These are phyloP conservation scores for Acheta domesticus DNA, from an alignment of 2,888 invertebrate genomes.

Conservation along the genomic window DNA sequence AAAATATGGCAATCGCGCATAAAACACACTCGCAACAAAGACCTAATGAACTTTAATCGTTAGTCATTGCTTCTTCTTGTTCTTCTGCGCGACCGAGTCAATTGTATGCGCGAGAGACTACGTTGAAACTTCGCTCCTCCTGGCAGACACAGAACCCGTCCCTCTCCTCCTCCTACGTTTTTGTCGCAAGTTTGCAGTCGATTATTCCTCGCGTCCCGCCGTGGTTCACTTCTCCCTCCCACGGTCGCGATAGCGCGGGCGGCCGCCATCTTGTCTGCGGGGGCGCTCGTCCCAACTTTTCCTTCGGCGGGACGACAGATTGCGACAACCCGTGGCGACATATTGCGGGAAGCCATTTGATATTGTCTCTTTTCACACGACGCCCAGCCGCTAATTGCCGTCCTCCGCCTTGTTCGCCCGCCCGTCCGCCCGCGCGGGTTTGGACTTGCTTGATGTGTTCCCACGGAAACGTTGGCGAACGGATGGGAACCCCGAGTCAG, in stretches of 20 bases:
- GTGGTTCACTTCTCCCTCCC: neutral
- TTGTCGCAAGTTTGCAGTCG: constrained; percentile 1
- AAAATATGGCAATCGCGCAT: constrained; percentile 3
- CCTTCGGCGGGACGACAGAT: neutral
- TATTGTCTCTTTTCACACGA: constrained; percentile 1
- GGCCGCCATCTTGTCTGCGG: neutral
- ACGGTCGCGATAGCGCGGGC: neutral
- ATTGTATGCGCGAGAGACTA: neutral
- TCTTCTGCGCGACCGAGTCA: neutral
- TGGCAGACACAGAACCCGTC: neutral
- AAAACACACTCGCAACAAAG: constrained; percentile 25
- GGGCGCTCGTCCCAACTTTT: neutral
- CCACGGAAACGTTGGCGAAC: too few relatives aligned
- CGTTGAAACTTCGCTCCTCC: neutral
- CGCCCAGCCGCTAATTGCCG: neutral
- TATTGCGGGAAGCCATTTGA: constrained; percentile 18
- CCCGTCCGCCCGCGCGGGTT: too few relatives aligned
- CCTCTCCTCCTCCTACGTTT: neutral
- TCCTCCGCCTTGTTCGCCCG: too few relatives aligned
- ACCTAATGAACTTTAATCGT: constrained; percentile 31
- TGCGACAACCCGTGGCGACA: neutral
- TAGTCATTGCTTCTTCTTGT: constrained; percentile 23
- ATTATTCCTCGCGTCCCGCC: neutral
- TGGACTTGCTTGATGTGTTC: too few relatives aligned
- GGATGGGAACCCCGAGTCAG: too few relatives aligned